Base-by-base conservation (phyloP, 1,140 invertebrate species). In the Heliconius nattereri region DNA sequence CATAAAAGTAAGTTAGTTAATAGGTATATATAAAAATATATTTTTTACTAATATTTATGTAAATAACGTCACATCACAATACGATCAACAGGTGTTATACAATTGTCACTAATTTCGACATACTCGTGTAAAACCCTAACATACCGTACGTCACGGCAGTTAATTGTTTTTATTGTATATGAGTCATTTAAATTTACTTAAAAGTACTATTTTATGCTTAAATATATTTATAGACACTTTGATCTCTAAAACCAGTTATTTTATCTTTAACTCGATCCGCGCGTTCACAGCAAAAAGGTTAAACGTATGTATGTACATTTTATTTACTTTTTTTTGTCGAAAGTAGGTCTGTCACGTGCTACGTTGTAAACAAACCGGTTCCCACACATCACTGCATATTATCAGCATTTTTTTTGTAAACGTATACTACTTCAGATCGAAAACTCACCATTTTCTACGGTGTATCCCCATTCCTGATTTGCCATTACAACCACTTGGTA, bases 381-480 rank as follows among this genome's bases (percentile, higher is more conserved):
- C 78, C 78, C 73, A 85, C 81, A 77, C 81, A 83, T 81, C 82
- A 83, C 71, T 85, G 80, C 81, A 75, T 72, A 85, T 83, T 82
- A 78, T 79, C 77, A 66, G 60, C 26, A 70, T 54, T 60, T 75
- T 73, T 45, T 72, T 75, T 82, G 72, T 74, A 79, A 71, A 77
- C 73, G 7, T 80, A 82, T 76, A 73, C 76, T 81, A 82, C 73
- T 82, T 66, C 16, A 7, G 5, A 9, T 26, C 79, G 80, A 86
- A 76, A 81, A 94, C 94, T 95, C 86, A 95, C 94, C 94, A 86
- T 95, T 95, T 80, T 92, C 91, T 78, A 91, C 87, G 73, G 92
- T 92, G 90, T 95, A 95, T 87, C 94, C 94, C 94, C 94, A 95
- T 76, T 95, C 94, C 78, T 88, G 80, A 78, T 86, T 88, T 73